Evolutionary conservation across 2,113 vertebrate genomes (phyloP).

Genomic region (Cynoglossus semilaevis): DNA sequence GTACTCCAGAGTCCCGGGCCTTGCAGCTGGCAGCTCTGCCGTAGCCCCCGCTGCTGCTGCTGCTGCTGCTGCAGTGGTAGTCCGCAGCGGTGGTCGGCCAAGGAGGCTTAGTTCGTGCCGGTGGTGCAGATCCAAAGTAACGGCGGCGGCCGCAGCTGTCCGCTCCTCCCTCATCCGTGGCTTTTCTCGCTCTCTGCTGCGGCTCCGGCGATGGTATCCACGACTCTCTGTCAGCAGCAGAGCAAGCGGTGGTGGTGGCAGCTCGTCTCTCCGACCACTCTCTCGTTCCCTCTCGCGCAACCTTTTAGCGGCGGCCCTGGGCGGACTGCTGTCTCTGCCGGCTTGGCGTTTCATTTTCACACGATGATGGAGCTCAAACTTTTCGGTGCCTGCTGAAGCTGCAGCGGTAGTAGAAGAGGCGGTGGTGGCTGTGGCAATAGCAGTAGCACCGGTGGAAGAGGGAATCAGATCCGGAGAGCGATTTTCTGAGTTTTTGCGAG

Average conservation of each 20-base stretch:
- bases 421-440: too few relatives aligned
- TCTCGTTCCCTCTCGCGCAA: slow-evolving; percentile 82
- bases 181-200: slow-evolving; percentile 81
- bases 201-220: slow-evolving; percentile 78
- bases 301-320: slow-evolving; percentile 79
- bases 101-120: slow-evolving; percentile 71
- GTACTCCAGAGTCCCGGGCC: slow-evolving; percentile 81
- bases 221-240: slow-evolving; percentile 73
- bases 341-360: slow-evolving; percentile 88
- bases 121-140: slow-evolving; percentile 74
- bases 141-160: slow-evolving; percentile 63
- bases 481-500: slow-evolving; percentile 16
- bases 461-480: slow-evolving; percentile 34
- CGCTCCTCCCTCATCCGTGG: slow-evolving; percentile 76
- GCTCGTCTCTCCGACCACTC: slow-evolving; percentile 73
- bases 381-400: slow-evolving; percentile 48
- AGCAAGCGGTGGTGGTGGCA: slow-evolving; percentile 73
- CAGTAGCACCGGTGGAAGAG: background rate
- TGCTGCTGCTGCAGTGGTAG: slow-evolving; percentile 60
- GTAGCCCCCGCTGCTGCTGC: slow-evolving; percentile 65
- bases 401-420: background rate
- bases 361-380: slow-evolving; percentile 66
- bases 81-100: slow-evolving; percentile 64
- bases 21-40: slow-evolving; percentile 60
- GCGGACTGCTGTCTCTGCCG: slow-evolving; percentile 85